Base-by-base conservation (phyloP, 2,113 vertebrate genomes). In the Siniperca chuatsi region DNA sequence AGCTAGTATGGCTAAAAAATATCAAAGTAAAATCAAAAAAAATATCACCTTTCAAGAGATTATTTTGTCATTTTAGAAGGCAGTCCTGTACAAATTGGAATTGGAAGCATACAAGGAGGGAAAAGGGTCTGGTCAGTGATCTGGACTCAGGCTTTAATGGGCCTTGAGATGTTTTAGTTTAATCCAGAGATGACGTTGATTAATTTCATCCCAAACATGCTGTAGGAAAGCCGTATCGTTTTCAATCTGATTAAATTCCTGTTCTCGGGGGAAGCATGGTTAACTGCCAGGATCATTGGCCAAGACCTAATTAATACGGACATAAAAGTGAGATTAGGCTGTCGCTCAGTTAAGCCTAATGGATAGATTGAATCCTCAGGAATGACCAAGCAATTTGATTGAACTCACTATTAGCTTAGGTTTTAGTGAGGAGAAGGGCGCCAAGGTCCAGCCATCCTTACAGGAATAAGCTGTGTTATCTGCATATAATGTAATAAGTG, bases 311-410 rank as follows among this genome's bases (percentile, higher is more conserved):
- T 83, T 81, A 78, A 75, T 44, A 13, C 3, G 8, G 62, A 78
- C 72, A 75, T 62, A 78, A 50, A 86, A 75, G 85, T 82, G 42
- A 86, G 83, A 85, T 85, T 52, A 79, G 54, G 40, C 37, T 40
- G 10, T 81, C 40, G 1, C n/a, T 77, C 20, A 75, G 52, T 75
- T 81, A 62, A 86, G 35, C 73, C 46, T 72, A 73, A 68, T 66
- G 55, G 57, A 84, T 48, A 48, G 50, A 77, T 62, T 25, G 4
- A 73, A 60, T 82, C 71, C 57, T 83, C 69, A 84, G 79, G 80
- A 73, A 75, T 12, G 1, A 35, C 62, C 57, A 23, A 57, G 54
- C 61, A 37, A 0, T 82, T 69, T 73, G 67, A 69, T 68, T 73
- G 2, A 20, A 9, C 42, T 69, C 42, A 37, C 18, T 44, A 23